Evolutionary conservation across 2,113 vertebrate species (phyloP), one percentile per base, ranked within the genome.

Genomic region (Pomatorhinus ruficollis): DNA sequence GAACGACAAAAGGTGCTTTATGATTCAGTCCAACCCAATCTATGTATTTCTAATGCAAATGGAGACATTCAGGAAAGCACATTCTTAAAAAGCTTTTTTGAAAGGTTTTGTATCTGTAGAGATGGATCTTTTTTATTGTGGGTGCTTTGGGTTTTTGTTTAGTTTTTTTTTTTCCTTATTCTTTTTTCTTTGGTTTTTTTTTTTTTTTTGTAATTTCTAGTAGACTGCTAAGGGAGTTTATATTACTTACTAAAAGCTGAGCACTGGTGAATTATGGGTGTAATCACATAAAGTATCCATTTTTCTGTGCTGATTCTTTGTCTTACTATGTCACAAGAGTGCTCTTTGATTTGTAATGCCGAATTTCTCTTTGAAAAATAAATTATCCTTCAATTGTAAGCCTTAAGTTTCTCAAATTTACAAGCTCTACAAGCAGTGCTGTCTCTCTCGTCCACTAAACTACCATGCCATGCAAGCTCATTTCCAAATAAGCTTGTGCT

Each of bases 41-140:
- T 87, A 40, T 39, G 61, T 49, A 93, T 90, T 94, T 96, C 84
- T 95, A 91, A 97, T 93, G 94, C 82, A 96, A 93, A 95, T 93
- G 19, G 42, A 57, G 37, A 33, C 45, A 91, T 83, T 91, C 93
- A 83, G 39, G 40, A 68, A 93, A 69, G 28, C 12, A 71, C 20
- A 56, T 19, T 76, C 45, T 82, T 72, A 57, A 94, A 93, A 90
- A 71, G 61, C 45, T 54, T 77, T 87, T 88, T 39, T 50, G 59
- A 86, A 96, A 93, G 42, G 50, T 83, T 85, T 83, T 10, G 2
- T 69, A 83, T 57, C 63, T 85, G 42, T 66, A 53, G 50, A 72
- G 89, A 80, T 76, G 42, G 23, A 94, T 87, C 45, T 39, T 88
- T 88, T 89, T 87, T 78, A 56, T 56, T 72, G 50, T 56, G 37